These are phyloP conservation scores for Ferrisia virgata DNA, from an alignment of 2,888 invertebrate genomes.

Conservation along the genomic window DNA sequence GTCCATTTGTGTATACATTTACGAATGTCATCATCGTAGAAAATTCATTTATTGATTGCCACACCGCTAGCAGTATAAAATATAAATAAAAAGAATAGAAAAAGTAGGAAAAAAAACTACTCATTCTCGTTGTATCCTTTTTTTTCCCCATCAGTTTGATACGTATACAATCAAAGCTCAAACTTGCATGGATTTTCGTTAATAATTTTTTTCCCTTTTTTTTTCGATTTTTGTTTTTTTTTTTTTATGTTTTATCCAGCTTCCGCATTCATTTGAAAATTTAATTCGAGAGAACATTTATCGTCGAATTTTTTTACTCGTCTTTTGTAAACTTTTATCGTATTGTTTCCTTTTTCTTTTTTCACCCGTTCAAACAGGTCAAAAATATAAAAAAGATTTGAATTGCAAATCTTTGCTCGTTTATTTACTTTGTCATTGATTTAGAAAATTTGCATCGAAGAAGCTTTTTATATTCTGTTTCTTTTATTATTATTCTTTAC, in stretches of 20 bases:
- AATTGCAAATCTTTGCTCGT: background rate
- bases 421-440: slow-evolving; percentile 28
- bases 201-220: background rate
- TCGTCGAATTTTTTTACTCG: slow-evolving; percentile 17
- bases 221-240: background rate
- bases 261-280: slow-evolving; percentile 20
- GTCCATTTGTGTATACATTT: too few relatives aligned
- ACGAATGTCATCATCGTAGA: background rate
- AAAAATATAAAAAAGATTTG: slow-evolving; percentile 19
- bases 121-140: background rate
- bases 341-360: background rate
- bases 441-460: slow-evolving; percentile 21
- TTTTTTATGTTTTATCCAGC: background rate
- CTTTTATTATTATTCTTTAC: background rate
- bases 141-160: background rate
- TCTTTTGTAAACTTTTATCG: slow-evolving; percentile 6
- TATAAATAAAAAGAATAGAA: background rate
- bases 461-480: background rate
- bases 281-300: slow-evolving; percentile 16
- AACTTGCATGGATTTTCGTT: background rate
- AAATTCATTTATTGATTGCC: background rate
- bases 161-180: slow-evolving; percentile 7
- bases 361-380: slow-evolving; percentile 9
- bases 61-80: background rate
- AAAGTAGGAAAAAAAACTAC: background rate